These are phyloP conservation scores for Chaunax sp. DNA, from an alignment of 2,797 vertebrate genomes.

Conservation along the genomic window DNA sequence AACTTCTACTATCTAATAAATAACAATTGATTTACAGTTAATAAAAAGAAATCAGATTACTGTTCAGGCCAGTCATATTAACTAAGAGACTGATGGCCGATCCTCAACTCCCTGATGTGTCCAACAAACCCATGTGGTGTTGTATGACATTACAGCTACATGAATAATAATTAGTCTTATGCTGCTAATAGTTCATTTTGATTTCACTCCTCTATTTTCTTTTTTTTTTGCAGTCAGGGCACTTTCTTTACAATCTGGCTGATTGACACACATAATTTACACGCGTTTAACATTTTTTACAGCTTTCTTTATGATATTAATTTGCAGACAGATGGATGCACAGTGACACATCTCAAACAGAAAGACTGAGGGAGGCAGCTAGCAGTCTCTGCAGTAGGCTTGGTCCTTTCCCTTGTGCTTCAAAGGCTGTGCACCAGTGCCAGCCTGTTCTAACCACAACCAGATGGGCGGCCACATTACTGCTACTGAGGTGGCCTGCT, in stretches of 20 bases:
- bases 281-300: constrained; percentile 9
- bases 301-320: constrained; percentile 10
- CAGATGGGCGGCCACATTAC: constrained; percentile 72
- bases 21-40: too few species aligned
- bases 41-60: too few species aligned
- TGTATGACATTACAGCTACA: too few species aligned
- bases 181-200: too few species aligned
- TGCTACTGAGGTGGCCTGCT: constrained; percentile 67
- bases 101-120: too few species aligned
- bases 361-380: constrained; percentile 40
- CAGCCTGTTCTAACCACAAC: constrained; percentile 67
- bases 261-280: background rate
- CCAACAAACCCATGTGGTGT: too few species aligned
- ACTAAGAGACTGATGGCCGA: too few species aligned
- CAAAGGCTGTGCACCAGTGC: constrained; percentile 66
- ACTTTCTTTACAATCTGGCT: background rate
- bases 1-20: too few species aligned
- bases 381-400: constrained; percentile 44
- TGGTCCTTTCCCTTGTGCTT: constrained; percentile 54
- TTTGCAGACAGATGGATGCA: constrained; percentile 33
- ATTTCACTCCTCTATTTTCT: too few species aligned
- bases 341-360: constrained; percentile 46
- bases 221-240: too few species aligned
- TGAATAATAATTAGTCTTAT: too few species aligned
- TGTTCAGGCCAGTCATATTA: too few species aligned